A percentile compares a stretch with the other conserved stretches of the same genome.
Evolutionary conservation across 1,140 invertebrate species (phyloP).

Genomic region (Monomorium pharaonis): DNA sequence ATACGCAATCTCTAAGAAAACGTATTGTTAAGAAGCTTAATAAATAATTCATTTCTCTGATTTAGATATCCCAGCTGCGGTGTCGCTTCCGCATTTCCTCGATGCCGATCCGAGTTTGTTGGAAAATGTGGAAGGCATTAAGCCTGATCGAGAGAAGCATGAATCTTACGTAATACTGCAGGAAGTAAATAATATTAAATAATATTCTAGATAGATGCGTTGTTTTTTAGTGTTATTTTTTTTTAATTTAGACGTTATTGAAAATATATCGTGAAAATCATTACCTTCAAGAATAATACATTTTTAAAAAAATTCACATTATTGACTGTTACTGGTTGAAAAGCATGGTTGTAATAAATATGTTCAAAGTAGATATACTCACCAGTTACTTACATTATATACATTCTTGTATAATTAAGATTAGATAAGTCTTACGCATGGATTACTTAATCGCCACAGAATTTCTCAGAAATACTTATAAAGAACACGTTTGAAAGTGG

Average conservation of each 20-base stretch:
- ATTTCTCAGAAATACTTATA: slow-evolving; percentile 2
- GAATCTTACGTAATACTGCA: slow-evolving; percentile 84
- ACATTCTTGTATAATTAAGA: not conserved
- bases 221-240: too few relatives aligned
- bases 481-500: slow-evolving; percentile 54
- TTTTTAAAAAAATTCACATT: not conserved
- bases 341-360: not conserved
- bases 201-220: not conserved
- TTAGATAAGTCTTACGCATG: slow-evolving; percentile 18
- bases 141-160: slow-evolving; percentile 87
- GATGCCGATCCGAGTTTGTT: slow-evolving; percentile 88
- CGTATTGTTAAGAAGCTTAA: not conserved
- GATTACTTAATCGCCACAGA: slow-evolving; percentile 13
- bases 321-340: not conserved
- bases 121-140: slow-evolving; percentile 88
- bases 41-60: not conserved
- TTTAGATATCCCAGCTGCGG: slow-evolving; percentile 88
- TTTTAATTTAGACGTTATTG: too few relatives aligned
- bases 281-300: not conserved
- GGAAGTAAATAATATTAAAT: slow-evolving; percentile 83
- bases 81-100: slow-evolving; percentile 93
- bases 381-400: not conserved
- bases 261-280: not conserved
- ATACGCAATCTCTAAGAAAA: not conserved
- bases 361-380: not conserved